Evolutionary conservation across 2,797 vertebrate genomes (phyloP).

Genomic region (Sorex maritimensis): DNA sequence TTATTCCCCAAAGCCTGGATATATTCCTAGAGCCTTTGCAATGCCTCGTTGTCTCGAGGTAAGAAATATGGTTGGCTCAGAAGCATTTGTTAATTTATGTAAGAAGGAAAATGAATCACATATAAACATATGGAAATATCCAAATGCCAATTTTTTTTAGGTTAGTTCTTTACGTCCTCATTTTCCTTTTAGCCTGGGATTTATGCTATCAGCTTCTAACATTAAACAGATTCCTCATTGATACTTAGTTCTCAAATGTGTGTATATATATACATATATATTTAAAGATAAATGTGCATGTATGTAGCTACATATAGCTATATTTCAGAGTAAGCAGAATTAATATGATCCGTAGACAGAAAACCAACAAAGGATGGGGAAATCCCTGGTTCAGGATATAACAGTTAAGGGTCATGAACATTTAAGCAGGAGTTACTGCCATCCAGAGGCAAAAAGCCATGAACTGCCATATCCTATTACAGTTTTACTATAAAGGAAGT

Average conservation of each 20-base stretch:
- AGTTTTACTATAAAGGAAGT: conserved; percentile 70
- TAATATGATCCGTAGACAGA: conserved; percentile 86
- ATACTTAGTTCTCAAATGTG: conserved; percentile 76
- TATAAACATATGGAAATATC: conserved; percentile 79
- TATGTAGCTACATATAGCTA: not conserved
- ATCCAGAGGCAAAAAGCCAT: conserved; percentile 90
- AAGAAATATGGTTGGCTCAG: conserved; percentile 79
- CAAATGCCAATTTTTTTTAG: conserved; percentile 74
- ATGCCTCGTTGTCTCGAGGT: conserved; percentile 71
- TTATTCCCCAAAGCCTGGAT: conserved; percentile 71
- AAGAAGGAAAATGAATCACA: conserved; percentile 74
- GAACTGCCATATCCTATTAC: conserved; percentile 74
- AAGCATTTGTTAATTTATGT: conserved; percentile 78
- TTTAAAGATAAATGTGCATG: not conserved
- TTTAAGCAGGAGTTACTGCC: conserved; percentile 90
- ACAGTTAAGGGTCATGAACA: conserved; percentile 81
- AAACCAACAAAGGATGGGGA: conserved; percentile 87
- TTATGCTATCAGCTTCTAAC: conserved; percentile 76
- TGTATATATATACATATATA: not conserved
- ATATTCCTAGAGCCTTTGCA: conserved; percentile 71
- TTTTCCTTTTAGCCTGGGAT: conserved; percentile 79
- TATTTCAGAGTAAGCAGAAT: conserved; percentile 80
- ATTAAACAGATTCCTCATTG: conserved; percentile 82
- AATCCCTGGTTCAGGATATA: conserved; percentile 84
- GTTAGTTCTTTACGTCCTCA: conserved; percentile 70